phyloP scores from a whole-genome alignment of 2,113 vertebrate genomes.

The Periophthalmus modestus region DNA sequence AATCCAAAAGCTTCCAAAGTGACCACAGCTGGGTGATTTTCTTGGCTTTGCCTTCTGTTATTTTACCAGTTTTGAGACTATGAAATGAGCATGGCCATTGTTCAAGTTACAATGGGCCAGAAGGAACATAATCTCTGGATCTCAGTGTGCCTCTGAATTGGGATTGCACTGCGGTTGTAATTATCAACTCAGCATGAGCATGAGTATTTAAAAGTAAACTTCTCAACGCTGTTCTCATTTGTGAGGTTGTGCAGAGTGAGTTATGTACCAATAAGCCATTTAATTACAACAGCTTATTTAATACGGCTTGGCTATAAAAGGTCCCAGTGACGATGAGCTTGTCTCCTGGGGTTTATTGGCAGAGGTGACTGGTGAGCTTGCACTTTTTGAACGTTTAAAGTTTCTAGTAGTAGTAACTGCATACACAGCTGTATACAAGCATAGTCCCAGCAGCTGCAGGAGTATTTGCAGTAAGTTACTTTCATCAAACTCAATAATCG shows the following conservation, averaged over 20 bases:
- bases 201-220: conserved; percentile 5
- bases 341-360: neutral
- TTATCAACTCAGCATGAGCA: neutral
- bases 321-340: conserved; percentile 30
- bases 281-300: conserved; percentile 21
- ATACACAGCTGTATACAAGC: neutral
- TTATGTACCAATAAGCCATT: neutral
- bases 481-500: neutral
- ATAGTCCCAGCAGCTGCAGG: neutral
- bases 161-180: conserved; percentile 7
- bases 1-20: too few species aligned
- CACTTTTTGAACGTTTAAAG: conserved; percentile 12
- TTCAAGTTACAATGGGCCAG: neutral
- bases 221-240: neutral
- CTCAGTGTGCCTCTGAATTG: conserved; percentile 11
- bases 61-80: too few species aligned
- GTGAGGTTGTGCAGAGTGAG: neutral
- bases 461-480: neutral
- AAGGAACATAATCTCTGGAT: conserved; percentile 23
- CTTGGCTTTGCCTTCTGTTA: too few species aligned
- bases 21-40: too few species aligned
- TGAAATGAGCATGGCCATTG: neutral
- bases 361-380: neutral
- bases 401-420: neutral
- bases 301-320: conserved; percentile 24